Base-by-base conservation (phyloP, 2,797 vertebrate genomes). In the Falco biarmicus region DNA sequence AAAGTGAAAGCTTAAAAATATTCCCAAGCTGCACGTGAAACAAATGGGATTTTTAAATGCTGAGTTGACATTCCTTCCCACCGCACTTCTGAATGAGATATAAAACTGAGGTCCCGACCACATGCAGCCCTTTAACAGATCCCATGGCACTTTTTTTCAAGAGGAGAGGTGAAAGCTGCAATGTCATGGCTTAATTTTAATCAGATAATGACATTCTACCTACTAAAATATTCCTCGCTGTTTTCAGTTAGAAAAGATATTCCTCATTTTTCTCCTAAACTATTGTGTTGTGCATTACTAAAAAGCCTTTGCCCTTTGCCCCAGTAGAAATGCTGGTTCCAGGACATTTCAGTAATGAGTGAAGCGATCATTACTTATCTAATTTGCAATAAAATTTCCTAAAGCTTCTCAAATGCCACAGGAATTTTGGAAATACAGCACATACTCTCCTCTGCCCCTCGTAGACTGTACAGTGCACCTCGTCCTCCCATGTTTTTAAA, bases 131-230 rank as follows among this genome's bases (percentile, higher is more conserved):
- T 89, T 90, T 79, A 61, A 79, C 61, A 53, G 66, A 75, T 91
- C 89, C 73, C 85, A 47, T n/a, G 85, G 48, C 53, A 31, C 63
- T 45, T 59, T 51, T 57, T 57, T 88, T 68, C 61, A 66, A 39
- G 81, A 83, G 57, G 20, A 83, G 85, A 93, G 77, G 81, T 83
- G 68, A 83, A 65, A 83, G 68, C 73, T 75, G 48, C 77, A 87
- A 75, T 83, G 85, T 78, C 77, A 68, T 71, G 81, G 57, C 73
- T 79, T 91, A 86, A 86, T 89, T 89, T 89, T 77, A 66, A 61
- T 53, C 0, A 1, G 53, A 47, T 91, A 89, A 93, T 89, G 91
- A 53, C 31, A 66, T 79, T 57, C 77, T 76, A 45, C 53, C 82
- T 54, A 18, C 73, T 93, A 83, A 48, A 89, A 86, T 83, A 95